Evolutionary conservation across 92 coral and sea anemone genomes (phyloP), one percentile per base, ranked within the genome.

Genomic region (Meandrina meandrites): DNA sequence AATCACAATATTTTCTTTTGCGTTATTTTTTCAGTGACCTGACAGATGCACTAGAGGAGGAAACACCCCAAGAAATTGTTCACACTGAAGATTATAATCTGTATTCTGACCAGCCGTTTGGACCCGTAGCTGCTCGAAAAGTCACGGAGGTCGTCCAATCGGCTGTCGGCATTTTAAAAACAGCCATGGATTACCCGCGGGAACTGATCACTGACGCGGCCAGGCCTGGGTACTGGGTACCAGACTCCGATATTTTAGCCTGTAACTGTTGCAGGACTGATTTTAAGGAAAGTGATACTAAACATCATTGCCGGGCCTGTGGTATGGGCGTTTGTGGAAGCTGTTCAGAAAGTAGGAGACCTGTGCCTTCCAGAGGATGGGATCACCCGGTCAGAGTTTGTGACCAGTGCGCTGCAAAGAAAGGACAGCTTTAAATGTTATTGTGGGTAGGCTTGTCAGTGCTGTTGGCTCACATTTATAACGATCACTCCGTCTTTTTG

Each of bases 261-360:
- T 97, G 99, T 83, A 83, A 47, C 40, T 87, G 94, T 77, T 95
- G 99, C 78, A 85, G 92, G 58, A 76, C 86, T 53, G 98, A 92
- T 83, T 94, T 96, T 86, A 92, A 90, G 79, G 84, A 35, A 36
- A 85, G 70, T 40, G 99, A 97, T 78, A 80, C 87, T 47, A 97
- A 97, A 84, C 99, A 97, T 76, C 98, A 97, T 31, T 97, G 99
- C 77, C 98, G 98, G 40, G 93, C 95, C n/a, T 95, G 99, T 89
- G 99, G 99, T 36, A 93, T 92, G 84, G 99, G 99, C 40, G 91
- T 97, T n/a, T 97, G 98, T 83, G 90, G 92, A 42, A 88, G 80
- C 50, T 97, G 99, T 75, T 93, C 99, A 31, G 85, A 80, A 71
- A 90, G 88, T 51, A 90, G 91, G 86, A 87, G 85, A 53, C 83